A percentile compares a stretch with the other conserved stretches of the same genome.
These are phyloP conservation scores for Aurelia sp. DNA, from an alignment of 30 jellyfish, hydroid and myxozoan genomes.

Conservation along the genomic window DNA sequence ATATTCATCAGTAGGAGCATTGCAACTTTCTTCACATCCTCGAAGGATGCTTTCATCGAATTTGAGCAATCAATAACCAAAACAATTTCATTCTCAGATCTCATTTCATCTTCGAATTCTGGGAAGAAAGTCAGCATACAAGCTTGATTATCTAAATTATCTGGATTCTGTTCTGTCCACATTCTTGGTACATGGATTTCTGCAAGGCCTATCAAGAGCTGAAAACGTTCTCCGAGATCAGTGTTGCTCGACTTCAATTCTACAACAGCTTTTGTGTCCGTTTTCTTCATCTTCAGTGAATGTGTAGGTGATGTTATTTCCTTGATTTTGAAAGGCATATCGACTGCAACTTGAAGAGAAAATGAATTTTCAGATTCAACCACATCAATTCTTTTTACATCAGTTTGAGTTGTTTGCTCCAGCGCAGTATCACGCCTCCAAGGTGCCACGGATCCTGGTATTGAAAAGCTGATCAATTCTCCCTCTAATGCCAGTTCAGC, in stretches of 20 bases:
- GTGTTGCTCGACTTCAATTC: slow-evolving; percentile 17
- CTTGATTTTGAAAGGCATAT: slow-evolving; percentile 82
- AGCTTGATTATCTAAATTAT: slow-evolving; percentile 79
- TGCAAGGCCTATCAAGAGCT: slow-evolving; percentile 72
- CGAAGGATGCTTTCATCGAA: slow-evolving; percentile 56
- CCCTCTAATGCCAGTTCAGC: slow-evolving; percentile 89
- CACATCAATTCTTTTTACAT: slow-evolving; percentile 38
- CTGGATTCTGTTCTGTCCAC: slow-evolving; percentile 81
- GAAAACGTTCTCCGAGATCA: slow-evolving; percentile 79
- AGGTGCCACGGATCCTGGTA: slow-evolving; percentile 97
- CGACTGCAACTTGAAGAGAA: slow-evolving; percentile 82
- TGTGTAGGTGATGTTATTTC: slow-evolving; percentile 85
- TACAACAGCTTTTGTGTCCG: slow-evolving; percentile 91
- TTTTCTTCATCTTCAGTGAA: slow-evolving; percentile 65
- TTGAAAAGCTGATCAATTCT: slow-evolving; percentile 67
- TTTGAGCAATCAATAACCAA: slow-evolving; percentile 76
- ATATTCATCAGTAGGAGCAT: slow-evolving; percentile 40
- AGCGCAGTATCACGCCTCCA: slow-evolving; percentile 85
- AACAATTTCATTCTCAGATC: slow-evolving; percentile 39
- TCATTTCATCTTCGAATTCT: slow-evolving; percentile 53
- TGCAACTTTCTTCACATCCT: slow-evolving; percentile 74
- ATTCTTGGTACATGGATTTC: slow-evolving; percentile 94
- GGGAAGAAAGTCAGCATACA: slow-evolving; percentile 94
- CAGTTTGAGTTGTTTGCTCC: slow-evolving; percentile 51
- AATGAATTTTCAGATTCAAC: slow-evolving; percentile 24